phyloP scores from a whole-genome alignment of 2,888 invertebrate species.

The Lycia hirtaria region DNA sequence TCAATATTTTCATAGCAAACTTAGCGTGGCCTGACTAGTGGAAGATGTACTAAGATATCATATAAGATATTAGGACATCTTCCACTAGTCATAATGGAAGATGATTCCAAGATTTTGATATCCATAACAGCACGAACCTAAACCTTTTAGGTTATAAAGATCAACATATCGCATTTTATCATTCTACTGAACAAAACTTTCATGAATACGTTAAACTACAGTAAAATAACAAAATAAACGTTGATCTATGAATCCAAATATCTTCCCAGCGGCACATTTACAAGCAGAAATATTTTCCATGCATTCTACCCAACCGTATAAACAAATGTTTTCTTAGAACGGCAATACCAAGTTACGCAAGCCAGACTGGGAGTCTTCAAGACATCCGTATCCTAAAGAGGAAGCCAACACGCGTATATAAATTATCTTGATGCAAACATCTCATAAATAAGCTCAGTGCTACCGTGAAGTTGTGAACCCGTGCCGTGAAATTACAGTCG shows the following conservation, averaged over 20 bases:
- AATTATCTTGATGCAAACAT: conserved; percentile 39
- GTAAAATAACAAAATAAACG: background rate
- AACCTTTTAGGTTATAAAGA: too few relatives aligned
- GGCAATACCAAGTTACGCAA: conserved; percentile 29
- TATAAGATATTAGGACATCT: too few relatives aligned
- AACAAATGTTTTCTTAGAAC: conserved; percentile 37
- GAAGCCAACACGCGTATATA: conserved; percentile 32
- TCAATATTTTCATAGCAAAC: too few relatives aligned
- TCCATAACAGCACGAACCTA: too few relatives aligned
- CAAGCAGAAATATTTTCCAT: conserved; percentile 18
- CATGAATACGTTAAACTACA: too few relatives aligned
- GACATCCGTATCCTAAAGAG: conserved; percentile 35
- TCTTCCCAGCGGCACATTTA: background rate
- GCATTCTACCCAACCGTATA: conserved; percentile 24
- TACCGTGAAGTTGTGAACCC: conserved; percentile 24
- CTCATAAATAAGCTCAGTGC: conserved; percentile 33
- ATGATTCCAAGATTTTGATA: too few relatives aligned
- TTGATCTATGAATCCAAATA: background rate
- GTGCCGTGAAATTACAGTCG: background rate
- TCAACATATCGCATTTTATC: too few relatives aligned
- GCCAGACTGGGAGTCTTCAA: conserved; percentile 37
- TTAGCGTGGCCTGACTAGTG: too few relatives aligned
- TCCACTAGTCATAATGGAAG: too few relatives aligned
- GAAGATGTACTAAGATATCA: too few relatives aligned
- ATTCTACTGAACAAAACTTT: too few relatives aligned